Evolutionary conservation across 1,140 invertebrate species (phyloP), one percentile per base, ranked within the genome.

Genomic region (Hestina assimilis): DNA sequence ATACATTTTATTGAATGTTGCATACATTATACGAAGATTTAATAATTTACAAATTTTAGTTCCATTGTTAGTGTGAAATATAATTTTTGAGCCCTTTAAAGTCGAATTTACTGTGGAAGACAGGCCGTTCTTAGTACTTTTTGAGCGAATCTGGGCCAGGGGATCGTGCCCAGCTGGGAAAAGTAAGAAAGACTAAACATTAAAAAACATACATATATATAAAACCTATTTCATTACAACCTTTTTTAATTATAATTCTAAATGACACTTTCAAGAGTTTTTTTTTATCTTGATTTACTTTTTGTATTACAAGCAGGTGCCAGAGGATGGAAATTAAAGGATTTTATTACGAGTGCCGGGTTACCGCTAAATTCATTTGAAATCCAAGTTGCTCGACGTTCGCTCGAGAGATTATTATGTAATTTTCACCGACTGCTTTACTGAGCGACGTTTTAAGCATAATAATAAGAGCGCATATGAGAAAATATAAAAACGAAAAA

Each of bases 281-380:
- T 38, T 19, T 6, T 19, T 38, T 8, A 19, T 9, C 12, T 31
- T 11, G 9, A 38, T 38, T 33, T 15, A 38, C 33, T 33, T 47
- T 47, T 47, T 15, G 7, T 35, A 43, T 41, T 41, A 20, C 15
- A 31, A 28, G 11, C 51, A 53, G 51, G 51, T 53, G 51, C 51
- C 11, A 33, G 35, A 33, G 26, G 17, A 5, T 15, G 17, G 29
- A 15, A 47, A 31, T 53, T 33, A 24, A 53, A 28, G 21, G 26
- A 43, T 42, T 43, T 53, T 53, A 53, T 53, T 53, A 53, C 40
- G 23, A 43, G 17, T 20, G n/a, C 23, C 40, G 38, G 50, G 40
- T 43, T 47, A 28, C 38, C 38, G 40, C 33, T 42, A 29, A 53
- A 53, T 43, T 53, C 26, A 29, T 53, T 53, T 31, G 17, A 23